Conservation (phyloP, 2,113 vertebrate genomes). For the Gila orcuttii region DNA sequence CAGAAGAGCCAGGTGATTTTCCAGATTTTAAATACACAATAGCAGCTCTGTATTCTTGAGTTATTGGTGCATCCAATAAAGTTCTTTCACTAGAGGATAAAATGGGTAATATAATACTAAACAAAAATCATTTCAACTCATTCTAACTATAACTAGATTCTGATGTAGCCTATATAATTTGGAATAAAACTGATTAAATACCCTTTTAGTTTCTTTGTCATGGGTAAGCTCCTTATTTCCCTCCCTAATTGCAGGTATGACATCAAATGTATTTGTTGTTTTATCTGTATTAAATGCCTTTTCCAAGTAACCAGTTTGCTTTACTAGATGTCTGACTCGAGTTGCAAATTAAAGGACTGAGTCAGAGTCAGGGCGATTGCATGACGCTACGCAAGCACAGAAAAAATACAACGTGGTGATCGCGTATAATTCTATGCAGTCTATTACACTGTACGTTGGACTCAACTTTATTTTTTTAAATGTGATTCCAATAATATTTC, state of each 20-base stretch:
- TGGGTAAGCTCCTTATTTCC: background rate
- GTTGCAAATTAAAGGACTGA: too few relatives aligned
- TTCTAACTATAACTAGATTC: background rate
- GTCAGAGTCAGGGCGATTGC: too few relatives aligned
- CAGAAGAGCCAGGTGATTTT: too few relatives aligned
- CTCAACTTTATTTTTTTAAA: too few relatives aligned
- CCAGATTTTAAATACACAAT: background rate
- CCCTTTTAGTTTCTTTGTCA: background rate
- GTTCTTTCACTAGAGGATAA: background rate
- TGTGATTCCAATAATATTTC: too few relatives aligned
- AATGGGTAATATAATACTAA: background rate
- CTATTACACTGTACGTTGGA: too few relatives aligned
- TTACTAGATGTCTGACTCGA: background rate
- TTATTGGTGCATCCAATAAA: background rate
- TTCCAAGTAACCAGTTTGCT: background rate
- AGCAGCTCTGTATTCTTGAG: background rate
- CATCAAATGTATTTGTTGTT: background rate
- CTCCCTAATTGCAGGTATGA: background rate
- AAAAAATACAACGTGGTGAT: too few relatives aligned
- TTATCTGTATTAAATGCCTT: background rate
- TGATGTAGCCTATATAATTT: background rate
- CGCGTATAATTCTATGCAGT: too few relatives aligned
- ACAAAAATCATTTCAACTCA: background rate
- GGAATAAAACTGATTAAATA: background rate
- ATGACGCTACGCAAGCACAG: too few relatives aligned